These are phyloP conservation scores for Acheta domesticus DNA, from an alignment of 2,888 invertebrate species.

Conservation along the genomic window DNA sequence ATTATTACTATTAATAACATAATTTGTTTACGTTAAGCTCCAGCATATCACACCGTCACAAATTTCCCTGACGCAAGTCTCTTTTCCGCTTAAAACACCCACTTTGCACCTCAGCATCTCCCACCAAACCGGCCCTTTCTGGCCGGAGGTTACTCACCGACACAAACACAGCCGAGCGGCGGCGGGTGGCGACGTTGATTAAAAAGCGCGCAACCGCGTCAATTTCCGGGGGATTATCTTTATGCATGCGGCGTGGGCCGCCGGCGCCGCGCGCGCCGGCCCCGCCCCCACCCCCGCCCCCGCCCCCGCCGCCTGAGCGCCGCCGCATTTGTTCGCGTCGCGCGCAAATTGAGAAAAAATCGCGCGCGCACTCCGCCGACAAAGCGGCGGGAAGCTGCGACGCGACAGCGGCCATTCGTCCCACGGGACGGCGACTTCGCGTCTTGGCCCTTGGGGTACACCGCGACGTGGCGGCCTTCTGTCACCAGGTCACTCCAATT, in stretches of 20 bases:
- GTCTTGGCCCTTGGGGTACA: no score
- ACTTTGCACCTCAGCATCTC: no score
- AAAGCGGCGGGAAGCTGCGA: background rate
- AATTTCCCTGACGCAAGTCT: no score
- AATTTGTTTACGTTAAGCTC: no score
- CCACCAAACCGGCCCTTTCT: no score
- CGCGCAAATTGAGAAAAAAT: slow-evolving; percentile 18
- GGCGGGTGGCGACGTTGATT: background rate
- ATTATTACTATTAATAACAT: no score
- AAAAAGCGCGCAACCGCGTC: background rate
- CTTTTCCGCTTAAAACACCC: no score
- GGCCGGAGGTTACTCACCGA: background rate
- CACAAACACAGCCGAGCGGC: background rate
- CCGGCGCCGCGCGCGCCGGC: background rate
- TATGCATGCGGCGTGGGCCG: background rate
- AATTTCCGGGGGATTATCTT: slow-evolving; percentile 6
- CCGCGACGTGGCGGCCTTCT: no score
- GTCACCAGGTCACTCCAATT: background rate
- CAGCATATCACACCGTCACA: no score
- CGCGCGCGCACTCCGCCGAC: background rate
- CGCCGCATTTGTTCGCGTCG: background rate
- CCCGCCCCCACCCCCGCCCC: background rate
- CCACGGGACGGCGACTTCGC: no score
- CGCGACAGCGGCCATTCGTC: no score
- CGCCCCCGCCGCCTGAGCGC: background rate